These are phyloP conservation scores for Spodoptera frugiperda DNA, from an alignment of 1,140 invertebrate species.

Conservation along the genomic window DNA sequence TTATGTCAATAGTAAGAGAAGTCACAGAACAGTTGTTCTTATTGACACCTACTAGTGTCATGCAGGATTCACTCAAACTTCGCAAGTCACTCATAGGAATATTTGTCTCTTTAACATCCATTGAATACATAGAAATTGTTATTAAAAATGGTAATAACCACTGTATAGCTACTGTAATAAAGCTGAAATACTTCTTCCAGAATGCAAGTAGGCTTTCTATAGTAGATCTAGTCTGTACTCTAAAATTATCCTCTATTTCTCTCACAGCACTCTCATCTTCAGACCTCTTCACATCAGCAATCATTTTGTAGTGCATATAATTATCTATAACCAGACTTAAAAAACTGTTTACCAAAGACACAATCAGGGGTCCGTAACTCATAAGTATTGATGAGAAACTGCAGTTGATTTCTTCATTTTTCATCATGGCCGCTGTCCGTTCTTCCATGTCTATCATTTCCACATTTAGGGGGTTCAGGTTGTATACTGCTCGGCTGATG, in stretches of 20 bases:
- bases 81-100: slow-evolving; percentile 59
- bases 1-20: slow-evolving; percentile 43
- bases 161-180: slow-evolving; percentile 65
- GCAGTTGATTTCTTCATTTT: slow-evolving; percentile 56
- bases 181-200: slow-evolving; percentile 70
- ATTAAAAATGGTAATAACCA: slow-evolving; percentile 73
- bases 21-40: slow-evolving; percentile 58
- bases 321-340: slow-evolving; percentile 76
- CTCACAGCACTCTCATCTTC: slow-evolving; percentile 69
- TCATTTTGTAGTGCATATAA: slow-evolving; percentile 77
- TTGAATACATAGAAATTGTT: slow-evolving; percentile 71
- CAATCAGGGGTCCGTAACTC: slow-evolving; percentile 74
- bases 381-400: slow-evolving; percentile 69
- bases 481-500: slow-evolving; percentile 64
- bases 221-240: slow-evolving; percentile 49
- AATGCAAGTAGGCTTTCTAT: slow-evolving; percentile 54
- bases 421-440: slow-evolving; percentile 54
- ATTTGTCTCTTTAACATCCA: slow-evolving; percentile 62
- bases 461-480: slow-evolving; percentile 60
- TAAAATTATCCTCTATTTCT: slow-evolving; percentile 55
- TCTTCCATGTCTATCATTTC: slow-evolving; percentile 62
- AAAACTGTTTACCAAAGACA: slow-evolving; percentile 81
- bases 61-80: slow-evolving; percentile 62
- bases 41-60: slow-evolving; percentile 68
- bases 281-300: slow-evolving; percentile 63